These are phyloP conservation scores for Leucophenga varia DNA, from an alignment of 1,140 invertebrate species.

Conservation along the genomic window DNA sequence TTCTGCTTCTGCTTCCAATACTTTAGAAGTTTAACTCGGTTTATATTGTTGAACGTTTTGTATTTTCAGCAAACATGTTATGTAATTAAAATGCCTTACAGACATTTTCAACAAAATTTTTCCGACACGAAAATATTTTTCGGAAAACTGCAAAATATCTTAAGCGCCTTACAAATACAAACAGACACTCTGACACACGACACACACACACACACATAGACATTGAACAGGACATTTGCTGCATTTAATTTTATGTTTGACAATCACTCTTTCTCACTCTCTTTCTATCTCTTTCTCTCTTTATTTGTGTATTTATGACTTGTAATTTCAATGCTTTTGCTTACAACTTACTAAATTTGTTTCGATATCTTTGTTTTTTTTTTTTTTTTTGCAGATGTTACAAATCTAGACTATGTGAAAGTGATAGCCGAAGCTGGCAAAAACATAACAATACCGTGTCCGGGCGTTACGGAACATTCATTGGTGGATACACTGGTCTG, in stretches of 20 bases:
- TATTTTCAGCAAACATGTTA: conserved; percentile 30
- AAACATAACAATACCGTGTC: conserved; percentile 66
- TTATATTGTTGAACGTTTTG: conserved; percentile 10
- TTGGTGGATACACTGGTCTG: conserved; percentile 66
- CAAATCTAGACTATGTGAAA: conserved; percentile 60
- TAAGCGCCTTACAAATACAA: conserved; percentile 31
- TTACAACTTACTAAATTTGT: too few relatives aligned
- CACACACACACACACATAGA: too few relatives aligned
- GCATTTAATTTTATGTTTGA: too few relatives aligned
- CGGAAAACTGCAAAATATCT: conserved; percentile 6
- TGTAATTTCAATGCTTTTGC: too few relatives aligned
- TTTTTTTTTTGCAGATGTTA: conserved; percentile 56
- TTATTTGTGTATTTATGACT: too few relatives aligned
- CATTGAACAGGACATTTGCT: too few relatives aligned
- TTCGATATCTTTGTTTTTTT: conserved; percentile 6
- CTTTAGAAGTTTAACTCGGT: conserved; percentile 25
- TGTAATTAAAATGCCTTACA: conserved; percentile 50
- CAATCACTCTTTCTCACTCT: conserved; percentile 1
- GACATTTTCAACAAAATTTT: conserved; percentile 22
- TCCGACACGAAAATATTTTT: too few relatives aligned
- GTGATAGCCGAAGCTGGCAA: conserved; percentile 66
- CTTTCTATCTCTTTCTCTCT: not conserved
- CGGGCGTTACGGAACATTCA: conserved; percentile 66
- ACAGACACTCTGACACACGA: too few relatives aligned
- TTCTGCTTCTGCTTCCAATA: conserved; percentile 13